Base-by-base conservation (phyloP, 2,888 invertebrate species). In the Cremastinae sp. region DNA sequence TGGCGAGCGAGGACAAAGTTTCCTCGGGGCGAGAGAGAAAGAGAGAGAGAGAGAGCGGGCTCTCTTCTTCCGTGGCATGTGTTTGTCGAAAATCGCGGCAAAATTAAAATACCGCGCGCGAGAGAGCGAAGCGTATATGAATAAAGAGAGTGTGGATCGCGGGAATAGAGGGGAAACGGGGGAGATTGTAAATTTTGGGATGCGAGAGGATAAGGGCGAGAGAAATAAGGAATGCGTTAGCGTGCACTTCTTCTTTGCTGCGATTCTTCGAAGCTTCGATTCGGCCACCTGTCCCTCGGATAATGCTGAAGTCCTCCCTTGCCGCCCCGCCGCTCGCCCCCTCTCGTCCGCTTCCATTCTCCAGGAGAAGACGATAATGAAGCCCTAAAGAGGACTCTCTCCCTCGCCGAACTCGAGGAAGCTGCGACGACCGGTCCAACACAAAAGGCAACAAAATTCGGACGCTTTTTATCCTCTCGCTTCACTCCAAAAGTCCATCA, bases 361-460 rank as follows among this genome's bases (percentile, higher is more conserved):
- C 65, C 43, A n/a, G 10, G 28, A n/a, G n/a, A n/a, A n/a, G 34
- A 34, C 51, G 56, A 61, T 72, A 75, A 75, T 68, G 75, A 75
- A 75, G 75, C 75, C 71, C 75, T 71, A 72, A 75, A 75, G 71
- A 68, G 71, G 75, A 75, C 38, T 14, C 41, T 59, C n/a, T n/a
- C n/a, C n/a, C 41, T 16, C 47, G 34, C 18, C 45, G 20, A 45
- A 8, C 38, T 18, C 49, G n/a, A 28, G 3, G 68, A 12, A 7
- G 45, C 49, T 49, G 22, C 14, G 45, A 49, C 54, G 64, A 64
- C 58, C 58, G 51, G 64, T 59, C 62, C 43, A 36, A 62, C 43
- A 69, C 69, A 69, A 75, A 71, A 70, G 75, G 20, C 70, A 28
- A 28, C 64, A 8, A 28, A 28, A 28, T 28, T 28, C 2, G 28